A percentile compares a stretch with the other conserved stretches of the same genome.
These are phyloP conservation scores for Champsocephalus gunnari DNA, from an alignment of 2,797 vertebrate genomes.

Conservation along the genomic window DNA sequence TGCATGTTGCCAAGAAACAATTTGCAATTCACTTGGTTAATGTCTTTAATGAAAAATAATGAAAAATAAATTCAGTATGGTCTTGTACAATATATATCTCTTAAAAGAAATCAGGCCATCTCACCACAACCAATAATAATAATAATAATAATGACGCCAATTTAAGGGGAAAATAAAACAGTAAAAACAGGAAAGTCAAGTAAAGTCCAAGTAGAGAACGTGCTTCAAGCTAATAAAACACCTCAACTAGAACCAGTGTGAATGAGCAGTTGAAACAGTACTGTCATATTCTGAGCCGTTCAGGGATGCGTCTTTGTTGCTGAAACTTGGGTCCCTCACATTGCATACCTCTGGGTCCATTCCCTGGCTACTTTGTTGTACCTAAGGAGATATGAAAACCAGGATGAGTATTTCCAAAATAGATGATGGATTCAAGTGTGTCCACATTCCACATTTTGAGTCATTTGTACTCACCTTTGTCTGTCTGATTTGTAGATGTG, in stretches of 20 bases:
- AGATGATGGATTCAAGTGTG: not conserved
- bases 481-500: constrained; percentile 84
- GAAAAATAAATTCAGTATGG: constrained; percentile 78
- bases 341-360: constrained; percentile 84
- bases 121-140: constrained; percentile 54
- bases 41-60: constrained; percentile 81
- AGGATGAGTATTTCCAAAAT: not conserved
- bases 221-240: constrained; percentile 72
- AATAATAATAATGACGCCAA: constrained; percentile 61
- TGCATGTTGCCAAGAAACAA: constrained; percentile 21
- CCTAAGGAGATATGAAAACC: constrained; percentile 51
- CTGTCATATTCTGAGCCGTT: constrained; percentile 64
- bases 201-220: constrained; percentile 73
- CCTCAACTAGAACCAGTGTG: constrained; percentile 72
- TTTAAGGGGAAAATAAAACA: constrained; percentile 60
- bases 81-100: constrained; percentile 77
- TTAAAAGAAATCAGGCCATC: constrained; percentile 69
- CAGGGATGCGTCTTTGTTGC: constrained; percentile 47
- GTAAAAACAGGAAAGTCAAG: constrained; percentile 67
- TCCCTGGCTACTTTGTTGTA: constrained; percentile 83
- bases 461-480: constrained; percentile 73
- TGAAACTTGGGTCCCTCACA: constrained; percentile 68
- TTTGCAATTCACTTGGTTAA: constrained; percentile 35
- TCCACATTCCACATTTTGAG: not conserved
- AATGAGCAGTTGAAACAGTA: constrained; percentile 72